Conservation (phyloP, 2,113 vertebrate species). For the Ciconia stormi region DNA sequence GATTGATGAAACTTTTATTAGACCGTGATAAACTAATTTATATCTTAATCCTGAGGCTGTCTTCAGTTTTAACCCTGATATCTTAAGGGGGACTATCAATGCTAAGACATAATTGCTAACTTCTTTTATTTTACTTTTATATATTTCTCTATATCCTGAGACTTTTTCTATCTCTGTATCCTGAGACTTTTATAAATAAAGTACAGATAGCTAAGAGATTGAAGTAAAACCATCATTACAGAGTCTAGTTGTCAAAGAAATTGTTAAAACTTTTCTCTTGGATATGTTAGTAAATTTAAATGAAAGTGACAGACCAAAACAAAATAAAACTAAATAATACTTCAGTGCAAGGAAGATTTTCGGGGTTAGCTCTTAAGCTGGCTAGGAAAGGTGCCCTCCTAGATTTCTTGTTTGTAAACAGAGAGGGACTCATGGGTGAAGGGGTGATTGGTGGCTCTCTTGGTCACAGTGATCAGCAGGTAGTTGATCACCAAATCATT, state of each 20-base stretch:
- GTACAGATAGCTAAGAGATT: neutral
- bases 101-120: neutral
- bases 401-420: neutral
- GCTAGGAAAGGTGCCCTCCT: neutral
- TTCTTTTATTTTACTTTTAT: neutral
- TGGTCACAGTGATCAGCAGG: neutral
- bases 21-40: neutral
- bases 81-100: neutral
- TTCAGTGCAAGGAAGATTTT: neutral
- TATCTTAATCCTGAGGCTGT: neutral
- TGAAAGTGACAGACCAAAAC: neutral
- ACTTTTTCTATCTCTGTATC: neutral
- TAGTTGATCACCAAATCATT: neutral
- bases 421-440: neutral
- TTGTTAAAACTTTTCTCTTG: neutral
- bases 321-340: neutral
- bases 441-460: neutral
- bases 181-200: neutral
- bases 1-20: neutral
- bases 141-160: neutral
- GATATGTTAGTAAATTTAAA: neutral
- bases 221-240: neutral
- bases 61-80: neutral
- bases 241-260: neutral
- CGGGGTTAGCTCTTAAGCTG: neutral